Percentiles rank a stretch among this genome's conserved stretches.
These are phyloP conservation scores for Lobophora halterata DNA, from an alignment of 2,888 invertebrate genomes.

Conservation along the genomic window DNA sequence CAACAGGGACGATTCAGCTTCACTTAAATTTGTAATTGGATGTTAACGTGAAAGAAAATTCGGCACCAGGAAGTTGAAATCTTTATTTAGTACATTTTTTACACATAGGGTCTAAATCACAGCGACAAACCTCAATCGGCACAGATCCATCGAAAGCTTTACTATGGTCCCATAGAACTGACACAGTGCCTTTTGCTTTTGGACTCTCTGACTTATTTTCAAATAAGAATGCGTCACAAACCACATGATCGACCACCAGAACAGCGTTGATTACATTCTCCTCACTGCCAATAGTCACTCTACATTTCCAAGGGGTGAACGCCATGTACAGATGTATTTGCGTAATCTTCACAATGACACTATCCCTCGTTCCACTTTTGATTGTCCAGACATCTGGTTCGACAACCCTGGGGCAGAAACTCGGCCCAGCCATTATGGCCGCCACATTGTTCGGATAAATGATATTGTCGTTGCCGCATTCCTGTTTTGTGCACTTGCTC, in stretches of 20 bases:
- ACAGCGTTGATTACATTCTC: constrained; percentile 44
- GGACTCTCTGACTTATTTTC: constrained; percentile 46
- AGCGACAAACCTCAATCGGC: constrained; percentile 53
- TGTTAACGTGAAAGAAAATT: constrained; percentile 8
- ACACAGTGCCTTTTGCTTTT: constrained; percentile 46
- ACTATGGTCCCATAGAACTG: constrained; percentile 57
- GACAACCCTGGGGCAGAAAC: constrained; percentile 58
- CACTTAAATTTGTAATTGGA: constrained; percentile 7
- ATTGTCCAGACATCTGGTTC: constrained; percentile 42
- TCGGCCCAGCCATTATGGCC: constrained; percentile 58
- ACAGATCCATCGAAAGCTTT: constrained; percentile 58
- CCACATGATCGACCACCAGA: constrained; percentile 51
- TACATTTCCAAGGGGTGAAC: constrained; percentile 66
- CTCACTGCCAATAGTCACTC: constrained; percentile 40
- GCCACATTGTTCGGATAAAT: constrained; percentile 52
- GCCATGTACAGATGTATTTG: constrained; percentile 68
- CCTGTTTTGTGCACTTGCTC: constrained; percentile 58
- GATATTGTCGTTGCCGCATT: constrained; percentile 64
- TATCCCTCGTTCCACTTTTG: constrained; percentile 51
- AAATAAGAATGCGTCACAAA: constrained; percentile 52
- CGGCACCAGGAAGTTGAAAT: constrained; percentile 1
- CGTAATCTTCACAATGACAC: constrained; percentile 54
- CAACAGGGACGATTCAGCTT: constrained; percentile 14
- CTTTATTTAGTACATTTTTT: constrained; percentile 40
- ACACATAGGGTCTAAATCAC: constrained; percentile 54